These are phyloP conservation scores for Wiebesia pumilae DNA, from an alignment of 1,140 invertebrate genomes.

Conservation along the genomic window DNA sequence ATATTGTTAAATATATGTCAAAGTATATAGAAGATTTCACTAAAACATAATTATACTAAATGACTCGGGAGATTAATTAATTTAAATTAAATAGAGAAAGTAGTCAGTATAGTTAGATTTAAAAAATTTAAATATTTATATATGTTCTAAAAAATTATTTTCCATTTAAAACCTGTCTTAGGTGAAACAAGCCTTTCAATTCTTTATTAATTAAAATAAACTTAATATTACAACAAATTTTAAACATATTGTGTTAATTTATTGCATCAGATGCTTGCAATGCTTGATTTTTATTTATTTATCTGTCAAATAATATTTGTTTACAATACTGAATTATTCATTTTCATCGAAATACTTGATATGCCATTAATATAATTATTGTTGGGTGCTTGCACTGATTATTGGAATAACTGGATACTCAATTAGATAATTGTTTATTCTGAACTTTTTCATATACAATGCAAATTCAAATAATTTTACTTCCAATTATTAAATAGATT, in stretches of 20 bases:
- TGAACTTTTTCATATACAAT: background rate
- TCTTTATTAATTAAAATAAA: too few relatives aligned
- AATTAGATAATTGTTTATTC: constrained; percentile 21
- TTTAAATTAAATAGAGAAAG: too few relatives aligned
- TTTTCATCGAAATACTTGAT: constrained; percentile 1
- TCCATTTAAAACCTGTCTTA: too few relatives aligned
- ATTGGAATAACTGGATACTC: background rate
- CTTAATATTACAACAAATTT: background rate
- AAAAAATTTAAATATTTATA: too few relatives aligned
- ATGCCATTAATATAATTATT: background rate
- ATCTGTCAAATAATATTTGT: background rate
- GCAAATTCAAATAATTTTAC: background rate
- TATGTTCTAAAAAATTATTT: too few relatives aligned
- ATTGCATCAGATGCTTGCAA: background rate
- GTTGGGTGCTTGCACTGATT: background rate
- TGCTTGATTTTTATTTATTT: constrained; percentile 1
- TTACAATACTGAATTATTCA: background rate
- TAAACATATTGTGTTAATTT: background rate
- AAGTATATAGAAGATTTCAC: too few relatives aligned
- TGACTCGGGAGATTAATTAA: too few relatives aligned
- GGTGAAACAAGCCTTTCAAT: too few relatives aligned
- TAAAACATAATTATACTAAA: too few relatives aligned
- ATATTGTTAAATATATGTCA: too few relatives aligned
- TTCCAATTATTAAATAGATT: too few relatives aligned
- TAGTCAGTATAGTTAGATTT: too few relatives aligned